These are phyloP conservation scores for Glyptemys insculpta DNA, from an alignment of 2,797 vertebrate genomes.

Conservation along the genomic window DNA sequence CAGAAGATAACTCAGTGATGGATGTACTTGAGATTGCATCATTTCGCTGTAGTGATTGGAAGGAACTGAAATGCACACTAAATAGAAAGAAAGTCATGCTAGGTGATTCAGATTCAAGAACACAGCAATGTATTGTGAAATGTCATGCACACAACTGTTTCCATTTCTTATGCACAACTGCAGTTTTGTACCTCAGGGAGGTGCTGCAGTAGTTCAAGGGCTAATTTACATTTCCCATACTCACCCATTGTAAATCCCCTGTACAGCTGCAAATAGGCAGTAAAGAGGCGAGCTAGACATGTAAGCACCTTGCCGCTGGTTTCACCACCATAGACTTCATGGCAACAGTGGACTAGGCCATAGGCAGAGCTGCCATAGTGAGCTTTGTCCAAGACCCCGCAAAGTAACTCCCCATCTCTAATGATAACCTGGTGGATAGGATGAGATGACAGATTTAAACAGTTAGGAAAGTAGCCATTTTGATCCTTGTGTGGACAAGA, in stretches of 20 bases:
- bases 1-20: background rate
- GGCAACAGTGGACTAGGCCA: constrained; percentile 96
- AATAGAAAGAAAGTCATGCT: background rate
- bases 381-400: constrained; percentile 96
- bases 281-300: constrained; percentile 95
- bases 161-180: background rate
- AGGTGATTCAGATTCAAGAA: background rate
- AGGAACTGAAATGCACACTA: background rate
- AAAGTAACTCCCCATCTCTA: constrained; percentile 90
- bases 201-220: background rate
- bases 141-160: background rate
- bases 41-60: background rate
- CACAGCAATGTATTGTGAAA: background rate
- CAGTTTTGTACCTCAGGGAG: background rate
- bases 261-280: constrained; percentile 96
- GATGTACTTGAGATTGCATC: background rate
- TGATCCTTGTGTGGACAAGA: background rate
- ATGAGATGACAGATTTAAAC: background rate
- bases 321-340: constrained; percentile 94
- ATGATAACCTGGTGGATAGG: constrained; percentile 88
- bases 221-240: background rate
- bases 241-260: constrained; percentile 95
- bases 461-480: background rate
- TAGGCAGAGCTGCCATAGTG: constrained; percentile 97
- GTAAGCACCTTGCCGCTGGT: constrained; percentile 94